Evolutionary conservation across 2,113 vertebrate species (phyloP), one percentile per base, ranked within the genome.

Genomic region (Tor tambroides): DNA sequence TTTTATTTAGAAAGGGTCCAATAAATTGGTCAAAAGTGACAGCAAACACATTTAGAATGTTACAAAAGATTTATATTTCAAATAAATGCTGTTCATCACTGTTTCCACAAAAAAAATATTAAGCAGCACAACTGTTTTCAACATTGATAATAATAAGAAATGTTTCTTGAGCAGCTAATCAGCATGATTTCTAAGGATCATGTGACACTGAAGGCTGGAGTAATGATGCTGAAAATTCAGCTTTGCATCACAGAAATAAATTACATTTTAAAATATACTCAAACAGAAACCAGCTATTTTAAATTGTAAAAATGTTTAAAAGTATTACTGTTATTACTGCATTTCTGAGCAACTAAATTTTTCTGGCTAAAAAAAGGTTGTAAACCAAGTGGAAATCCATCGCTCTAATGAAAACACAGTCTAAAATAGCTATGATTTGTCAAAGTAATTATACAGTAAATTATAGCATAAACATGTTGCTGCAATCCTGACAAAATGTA

Each of bases 391-490:
- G 2, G 26, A 61, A 65, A 28, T 46, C 43, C 61, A 71, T 51
- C 41, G 6, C 61, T 75, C 6, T 28, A 49, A 78, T 78, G 49
- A 78, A 54, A 78, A 30, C 12, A 17, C 74, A 76, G 14, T 77
- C 21, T 80, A 3, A 80, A 38, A 63, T 63, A 35, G n/a, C 49
- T 14, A n/a, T 21, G 26, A 54, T 78, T 54, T 30, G 77, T 23
- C 54, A 32, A 75, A 38, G 28, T 59, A 80, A 35, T 59, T 81
- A 43, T 21, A 65, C 35, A 65, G 35, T 46, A 61, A 59, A 81
- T 65, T 46, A 82, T 5, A 30, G 38, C 19, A 9, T 17, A 32
- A 46, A n/a, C 77, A 79, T 26, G 83, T 86, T 77, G 35, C 85
- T 80, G 19, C 41, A 89, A 17, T 28, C 7, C 61, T 56, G 15